phyloP scores from a whole-genome alignment of 2,113 vertebrate genomes.

The Pholis gunnellus region DNA sequence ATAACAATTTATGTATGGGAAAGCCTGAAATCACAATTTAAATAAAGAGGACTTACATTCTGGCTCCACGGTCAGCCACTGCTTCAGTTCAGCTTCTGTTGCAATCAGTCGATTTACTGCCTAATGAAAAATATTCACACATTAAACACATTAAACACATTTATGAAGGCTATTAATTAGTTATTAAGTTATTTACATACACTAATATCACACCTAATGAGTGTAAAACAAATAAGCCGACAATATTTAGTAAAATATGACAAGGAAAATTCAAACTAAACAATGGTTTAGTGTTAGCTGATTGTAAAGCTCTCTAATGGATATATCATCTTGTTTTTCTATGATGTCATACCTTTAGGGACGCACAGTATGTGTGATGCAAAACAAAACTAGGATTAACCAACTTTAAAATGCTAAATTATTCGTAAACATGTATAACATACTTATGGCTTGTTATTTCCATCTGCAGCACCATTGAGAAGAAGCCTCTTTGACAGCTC shows the following conservation, averaged over 20 bases:
- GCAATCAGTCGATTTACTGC: constrained; percentile 70
- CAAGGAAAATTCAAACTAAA: not conserved
- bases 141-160: not conserved
- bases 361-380: not conserved
- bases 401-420: not conserved
- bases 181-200: not conserved
- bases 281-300: not conserved
- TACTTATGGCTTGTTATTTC: not conserved
- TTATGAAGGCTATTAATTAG: not conserved
- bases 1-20: not conserved
- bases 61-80: constrained; percentile 76
- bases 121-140: constrained; percentile 48
- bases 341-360: not conserved
- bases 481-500: not conserved
- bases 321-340: not conserved
- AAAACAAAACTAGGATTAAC: not conserved
- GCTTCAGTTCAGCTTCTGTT: constrained; percentile 78
- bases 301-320: too few species aligned
- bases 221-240: not conserved
- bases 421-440: not conserved
- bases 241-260: not conserved
- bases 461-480: not conserved
- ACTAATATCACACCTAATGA: not conserved
- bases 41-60: constrained; percentile 73
- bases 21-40: not conserved